Base-by-base conservation (phyloP, 1,140 invertebrate species). In the Formica selysi region DNA sequence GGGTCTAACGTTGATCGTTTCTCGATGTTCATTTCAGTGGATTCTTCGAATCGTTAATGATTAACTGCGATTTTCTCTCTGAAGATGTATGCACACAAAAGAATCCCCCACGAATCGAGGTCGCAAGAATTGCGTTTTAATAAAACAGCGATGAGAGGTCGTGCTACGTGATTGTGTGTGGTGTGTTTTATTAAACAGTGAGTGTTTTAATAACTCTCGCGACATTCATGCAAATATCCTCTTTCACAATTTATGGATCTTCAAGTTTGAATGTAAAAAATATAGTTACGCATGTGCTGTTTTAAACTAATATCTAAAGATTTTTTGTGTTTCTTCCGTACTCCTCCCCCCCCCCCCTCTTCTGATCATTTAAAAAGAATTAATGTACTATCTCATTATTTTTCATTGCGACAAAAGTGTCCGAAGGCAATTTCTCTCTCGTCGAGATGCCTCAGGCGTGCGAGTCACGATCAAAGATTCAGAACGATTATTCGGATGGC, bases 381-480 rank as follows among this genome's bases (percentile, higher is more conserved):
- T 68, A 68, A 68, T 32, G 13, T 6, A 62, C n/a, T 29, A 13
- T 38, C 29, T 68, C 36, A 51, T n/a, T 64, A 76, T 38, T 59
- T 32, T 16, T 41, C 29, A 8, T n/a, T 13, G 76, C 57, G 19
- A 22, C 38, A 19, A 13, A 62, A 67, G 41, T 76, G 7, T 32
- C 71, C 26, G 29, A 11, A n/a, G 48, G 41, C 68, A 71, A 71
- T 36, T 19, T 11, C 11, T 13, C 22, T 36, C 29, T 57, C 54
- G 32, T 2, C 13, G 62, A 16, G 19, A 64, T 44, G 13, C 3
- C 29, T 73, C 54, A 19, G 44, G 67, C 78, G 51, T 81, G 67
- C 67, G 79, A 81, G 79, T 44, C 78, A 41, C 65, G 78, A 81
- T 81, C 26, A 73, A 73, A 81, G 67, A 81, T 81, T 81, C 67